These are phyloP conservation scores for Oenanthe melanoleuca DNA, from an alignment of 2,113 vertebrate species.

Conservation along the genomic window DNA sequence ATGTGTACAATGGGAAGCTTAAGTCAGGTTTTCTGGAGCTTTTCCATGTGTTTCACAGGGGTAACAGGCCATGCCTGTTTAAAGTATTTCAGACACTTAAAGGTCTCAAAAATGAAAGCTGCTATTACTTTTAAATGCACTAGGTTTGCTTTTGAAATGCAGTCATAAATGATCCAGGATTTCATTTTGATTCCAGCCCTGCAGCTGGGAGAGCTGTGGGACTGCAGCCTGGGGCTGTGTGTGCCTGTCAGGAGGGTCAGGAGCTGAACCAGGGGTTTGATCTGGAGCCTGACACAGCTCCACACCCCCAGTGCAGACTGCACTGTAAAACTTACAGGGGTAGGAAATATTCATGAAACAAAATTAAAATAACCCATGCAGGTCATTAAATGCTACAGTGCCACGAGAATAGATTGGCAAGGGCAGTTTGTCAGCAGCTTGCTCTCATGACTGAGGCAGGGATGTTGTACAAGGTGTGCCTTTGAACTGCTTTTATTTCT, in stretches of 20 bases:
- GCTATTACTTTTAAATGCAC: constrained; percentile 28
- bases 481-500: neutral
- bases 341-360: neutral
- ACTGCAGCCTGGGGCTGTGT: neutral
- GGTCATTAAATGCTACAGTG: neutral
- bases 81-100: constrained; percentile 15
- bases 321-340: neutral
- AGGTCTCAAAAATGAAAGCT: constrained; percentile 4
- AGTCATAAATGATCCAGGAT: constrained; percentile 3
- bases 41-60: neutral
- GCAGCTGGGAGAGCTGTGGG: neutral
- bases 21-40: constrained; percentile 3
- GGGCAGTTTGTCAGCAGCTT: neutral
- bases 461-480: neutral
- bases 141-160: neutral
- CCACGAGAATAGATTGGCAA: neutral
- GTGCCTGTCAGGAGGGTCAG: neutral
- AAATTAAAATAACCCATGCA: neutral
- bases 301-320: neutral
- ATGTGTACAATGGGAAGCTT: neutral
- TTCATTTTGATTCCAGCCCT: constrained; percentile 6
- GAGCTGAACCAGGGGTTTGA: neutral
- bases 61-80: constrained; percentile 10
- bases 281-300: neutral
- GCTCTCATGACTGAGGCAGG: neutral